Evolutionary conservation across 2,113 vertebrate species (phyloP).

Genomic region (Tyto alba): DNA sequence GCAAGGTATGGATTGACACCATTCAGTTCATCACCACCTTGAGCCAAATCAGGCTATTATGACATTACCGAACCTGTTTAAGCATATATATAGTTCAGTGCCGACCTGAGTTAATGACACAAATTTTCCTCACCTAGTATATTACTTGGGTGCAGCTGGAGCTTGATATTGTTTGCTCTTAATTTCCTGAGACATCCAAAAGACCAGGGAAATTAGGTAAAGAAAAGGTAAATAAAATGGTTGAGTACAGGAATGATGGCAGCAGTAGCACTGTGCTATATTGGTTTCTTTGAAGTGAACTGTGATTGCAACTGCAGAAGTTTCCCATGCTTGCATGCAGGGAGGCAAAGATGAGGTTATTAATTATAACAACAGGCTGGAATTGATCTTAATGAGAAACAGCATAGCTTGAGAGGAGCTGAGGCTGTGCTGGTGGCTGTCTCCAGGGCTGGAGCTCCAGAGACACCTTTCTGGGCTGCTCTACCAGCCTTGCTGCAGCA

Average conservation of each 20-base stretch:
- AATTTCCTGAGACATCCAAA: neutral
- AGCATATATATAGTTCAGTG: fast-evolving
- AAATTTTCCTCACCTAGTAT: neutral
- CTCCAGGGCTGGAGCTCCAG: neutral
- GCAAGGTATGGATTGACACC: neutral
- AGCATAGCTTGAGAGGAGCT: neutral
- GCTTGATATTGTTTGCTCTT: neutral
- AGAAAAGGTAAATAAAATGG: neutral
- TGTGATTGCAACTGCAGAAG: neutral
- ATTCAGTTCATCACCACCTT: neutral
- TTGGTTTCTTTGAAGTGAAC: neutral
- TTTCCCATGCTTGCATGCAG: neutral
- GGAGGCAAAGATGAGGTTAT: neutral
- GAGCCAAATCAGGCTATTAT: neutral
- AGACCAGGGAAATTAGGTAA: neutral
- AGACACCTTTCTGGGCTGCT: neutral
- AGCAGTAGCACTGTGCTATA: neutral
- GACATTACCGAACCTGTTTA: neutral
- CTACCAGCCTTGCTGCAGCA: neutral
- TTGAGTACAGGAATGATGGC: neutral
- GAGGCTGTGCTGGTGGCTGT: neutral
- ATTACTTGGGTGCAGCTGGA: neutral
- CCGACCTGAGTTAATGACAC: neutral
- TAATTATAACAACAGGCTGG: slow-evolving; percentile 1
- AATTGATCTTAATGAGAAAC: neutral